These are phyloP conservation scores for Cygnus olor DNA, from an alignment of 2,797 vertebrate species.

Conservation along the genomic window DNA sequence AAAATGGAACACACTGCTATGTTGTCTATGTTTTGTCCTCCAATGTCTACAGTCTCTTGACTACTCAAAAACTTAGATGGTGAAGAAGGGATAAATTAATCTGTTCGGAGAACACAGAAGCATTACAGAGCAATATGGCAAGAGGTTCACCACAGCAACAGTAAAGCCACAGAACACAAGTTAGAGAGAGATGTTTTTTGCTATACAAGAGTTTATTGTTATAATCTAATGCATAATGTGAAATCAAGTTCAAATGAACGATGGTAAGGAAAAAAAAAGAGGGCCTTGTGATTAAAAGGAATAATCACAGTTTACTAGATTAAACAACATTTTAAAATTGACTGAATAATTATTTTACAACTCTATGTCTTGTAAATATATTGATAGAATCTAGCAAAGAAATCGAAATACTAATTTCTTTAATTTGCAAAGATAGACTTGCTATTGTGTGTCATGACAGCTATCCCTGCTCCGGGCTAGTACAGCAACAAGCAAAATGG, in stretches of 20 bases:
- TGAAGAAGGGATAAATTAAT: neutral
- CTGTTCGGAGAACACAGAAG: neutral
- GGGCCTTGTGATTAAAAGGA: neutral
- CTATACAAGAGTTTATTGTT: neutral
- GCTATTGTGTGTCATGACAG: neutral
- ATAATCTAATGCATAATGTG: neutral
- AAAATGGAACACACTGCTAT: neutral
- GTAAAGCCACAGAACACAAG: neutral
- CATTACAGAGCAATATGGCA: neutral
- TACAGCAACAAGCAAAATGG: neutral
- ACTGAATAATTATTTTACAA: fast-evolving
- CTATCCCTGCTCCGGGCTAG: too few relatives aligned
- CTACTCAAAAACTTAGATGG: neutral
- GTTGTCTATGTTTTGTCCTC: neutral
- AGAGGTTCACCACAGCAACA: fast-evolving
- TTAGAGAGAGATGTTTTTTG: neutral
- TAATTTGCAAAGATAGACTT: neutral
- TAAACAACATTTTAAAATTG: fast-evolving
- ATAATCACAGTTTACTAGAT: fast-evolving
- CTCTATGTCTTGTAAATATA: fast-evolving
- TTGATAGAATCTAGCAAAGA: neutral
- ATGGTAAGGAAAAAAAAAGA: neutral
- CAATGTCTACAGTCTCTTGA: neutral
- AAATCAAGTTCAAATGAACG: neutral
- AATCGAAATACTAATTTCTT: neutral